Evolutionary conservation across 2,888 invertebrate genomes (phyloP), one percentile per base, ranked within the genome.

Genomic region (Sialis fuliginosa): DNA sequence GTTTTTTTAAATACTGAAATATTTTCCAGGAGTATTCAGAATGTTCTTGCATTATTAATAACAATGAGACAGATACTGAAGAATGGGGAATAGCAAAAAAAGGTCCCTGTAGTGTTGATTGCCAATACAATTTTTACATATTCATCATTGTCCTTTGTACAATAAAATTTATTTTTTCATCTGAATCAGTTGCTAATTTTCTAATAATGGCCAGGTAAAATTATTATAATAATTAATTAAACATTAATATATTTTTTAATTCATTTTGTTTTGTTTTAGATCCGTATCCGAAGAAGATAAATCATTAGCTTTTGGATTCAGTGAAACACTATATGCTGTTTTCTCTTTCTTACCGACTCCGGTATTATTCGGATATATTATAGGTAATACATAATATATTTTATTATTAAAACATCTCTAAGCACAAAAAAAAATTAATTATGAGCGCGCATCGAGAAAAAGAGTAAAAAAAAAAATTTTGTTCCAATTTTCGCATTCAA

Each of bases 261-360:
- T 41, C 8, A 42, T 42, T 10, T n/a, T 7, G n/a, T 32, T 9
- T 44, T 46, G 50, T 56, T 58, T 35, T 53, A 74, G 77, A 57
- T 81, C 80, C 60, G 80, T 82, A 5, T 77, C 79, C 9, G 79
- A 81, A 55, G 75, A 77, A 57, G 82, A 82, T 57, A 81, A 81
- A 60, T 71, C 80, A 0, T 75, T 79, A 0, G 77, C 81, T 2
- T 77, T 82, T 71, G 82, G 81, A 32, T 74, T 81, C 49, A 74
- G 77, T 31, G 65, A 81, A 52, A 78, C 75, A 59, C 66, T 81
- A 54, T 73, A 79, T 69, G 79, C 79, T 51, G 65, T 81, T 47
- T 74, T 80, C 54, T 79, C 81, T 7, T 80, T 82, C 55, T 78
- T 84, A 54, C 85, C 85, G 1, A 79, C 81, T 42, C 85, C 85